phyloP scores from a whole-genome alignment of 2,888 invertebrate genomes.

The Chaitophorus viminalis region DNA sequence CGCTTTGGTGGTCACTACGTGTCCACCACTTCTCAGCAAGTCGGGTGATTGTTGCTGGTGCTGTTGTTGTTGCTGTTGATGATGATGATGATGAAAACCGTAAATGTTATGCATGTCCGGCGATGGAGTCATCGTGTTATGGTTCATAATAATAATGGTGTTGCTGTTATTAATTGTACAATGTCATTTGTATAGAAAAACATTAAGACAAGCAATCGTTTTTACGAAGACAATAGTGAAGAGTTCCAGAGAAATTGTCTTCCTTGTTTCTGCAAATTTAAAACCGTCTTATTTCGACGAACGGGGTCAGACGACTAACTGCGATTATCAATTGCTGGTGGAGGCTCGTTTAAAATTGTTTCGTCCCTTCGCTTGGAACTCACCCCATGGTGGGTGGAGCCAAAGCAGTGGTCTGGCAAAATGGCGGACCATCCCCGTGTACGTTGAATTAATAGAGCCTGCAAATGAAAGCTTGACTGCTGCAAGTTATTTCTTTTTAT shows the following conservation, averaged over 20 bases:
- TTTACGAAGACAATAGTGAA: neutral
- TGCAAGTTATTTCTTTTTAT: constrained; percentile 33
- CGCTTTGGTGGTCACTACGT: constrained; percentile 64
- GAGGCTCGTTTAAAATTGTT: neutral
- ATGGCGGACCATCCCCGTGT: constrained; percentile 44
- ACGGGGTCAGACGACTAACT: constrained; percentile 10
- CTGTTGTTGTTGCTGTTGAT: constrained; percentile 37
- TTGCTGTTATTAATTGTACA: neutral
- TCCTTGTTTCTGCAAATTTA: neutral
- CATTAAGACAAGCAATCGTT: neutral
- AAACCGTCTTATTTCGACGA: neutral
- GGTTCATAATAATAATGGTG: constrained; percentile 35
- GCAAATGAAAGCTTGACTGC: constrained; percentile 51
- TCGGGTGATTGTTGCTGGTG: constrained; percentile 51
- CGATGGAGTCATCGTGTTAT: constrained; percentile 43
- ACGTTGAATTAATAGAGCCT: constrained; percentile 42
- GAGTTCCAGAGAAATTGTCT: neutral
- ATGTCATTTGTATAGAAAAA: neutral
- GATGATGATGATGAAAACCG: constrained; percentile 45
- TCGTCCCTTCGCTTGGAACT: constrained; percentile 22
- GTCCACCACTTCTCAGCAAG: constrained; percentile 53
- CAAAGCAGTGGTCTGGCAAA: constrained; percentile 14
- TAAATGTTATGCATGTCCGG: constrained; percentile 54
- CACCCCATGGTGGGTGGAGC: constrained; percentile 35
- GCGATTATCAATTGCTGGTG: neutral